These are phyloP conservation scores for Neopelma chrysocephalum DNA, from an alignment of 2,797 vertebrate genomes.

Conservation along the genomic window DNA sequence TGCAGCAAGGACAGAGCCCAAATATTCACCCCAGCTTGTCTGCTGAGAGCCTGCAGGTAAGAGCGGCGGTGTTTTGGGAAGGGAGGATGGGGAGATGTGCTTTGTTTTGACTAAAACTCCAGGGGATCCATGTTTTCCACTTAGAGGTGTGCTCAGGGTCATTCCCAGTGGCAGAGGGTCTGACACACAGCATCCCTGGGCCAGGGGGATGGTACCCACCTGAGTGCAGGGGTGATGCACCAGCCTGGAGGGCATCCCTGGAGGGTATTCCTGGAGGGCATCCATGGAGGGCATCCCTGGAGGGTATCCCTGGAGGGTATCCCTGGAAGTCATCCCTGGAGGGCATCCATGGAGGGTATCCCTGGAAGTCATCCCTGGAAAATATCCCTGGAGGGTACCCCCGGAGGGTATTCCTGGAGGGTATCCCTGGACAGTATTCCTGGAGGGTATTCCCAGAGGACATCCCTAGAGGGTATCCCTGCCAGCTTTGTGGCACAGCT, in stretches of 20 bases:
- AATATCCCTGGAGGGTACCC: background rate
- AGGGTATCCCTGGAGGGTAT: background rate
- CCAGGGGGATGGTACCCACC: background rate
- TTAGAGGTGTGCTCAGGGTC: background rate
- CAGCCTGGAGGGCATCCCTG: fast-evolving
- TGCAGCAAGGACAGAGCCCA: background rate
- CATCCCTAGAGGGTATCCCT: background rate
- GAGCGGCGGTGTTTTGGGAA: background rate
- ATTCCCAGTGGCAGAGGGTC: background rate
- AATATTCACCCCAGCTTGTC: background rate
- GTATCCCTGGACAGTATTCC: too few species aligned
- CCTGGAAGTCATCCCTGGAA: background rate
- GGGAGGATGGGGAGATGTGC: background rate
- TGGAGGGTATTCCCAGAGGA: too few species aligned
- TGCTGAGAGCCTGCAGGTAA: conserved; percentile 40
- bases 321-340: background rate
- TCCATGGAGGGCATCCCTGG: background rate
- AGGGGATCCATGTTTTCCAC: background rate
- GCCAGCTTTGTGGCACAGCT: background rate
- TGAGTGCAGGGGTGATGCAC: background rate
- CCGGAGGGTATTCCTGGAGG: too few species aligned
- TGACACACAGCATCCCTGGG: fast-evolving
- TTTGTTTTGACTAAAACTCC: background rate
- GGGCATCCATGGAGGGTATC: background rate
- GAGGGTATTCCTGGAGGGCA: background rate